Evolutionary conservation across 2,888 invertebrate species (phyloP).

Genomic region (Notodonta dromedarius): DNA sequence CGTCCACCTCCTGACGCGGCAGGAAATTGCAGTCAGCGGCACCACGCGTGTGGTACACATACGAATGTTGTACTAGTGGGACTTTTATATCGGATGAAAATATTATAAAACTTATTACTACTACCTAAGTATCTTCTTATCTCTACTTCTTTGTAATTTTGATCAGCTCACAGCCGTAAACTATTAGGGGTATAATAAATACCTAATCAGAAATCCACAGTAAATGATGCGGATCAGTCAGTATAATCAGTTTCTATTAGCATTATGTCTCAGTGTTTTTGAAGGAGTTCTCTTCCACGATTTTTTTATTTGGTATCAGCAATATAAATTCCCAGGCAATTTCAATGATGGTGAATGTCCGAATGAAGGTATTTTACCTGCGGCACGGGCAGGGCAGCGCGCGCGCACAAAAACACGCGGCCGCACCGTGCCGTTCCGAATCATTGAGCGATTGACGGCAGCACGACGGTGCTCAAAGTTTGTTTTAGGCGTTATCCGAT

Average conservation of each 20-base stretch:
- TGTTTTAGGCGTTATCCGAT: background rate
- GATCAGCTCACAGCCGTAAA: too few relatives aligned
- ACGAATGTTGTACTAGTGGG: background rate
- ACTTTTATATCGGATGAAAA: background rate
- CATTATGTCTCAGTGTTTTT: too few relatives aligned
- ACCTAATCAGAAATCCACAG: too few relatives aligned
- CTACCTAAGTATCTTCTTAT: too few relatives aligned
- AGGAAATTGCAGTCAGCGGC: slow-evolving; percentile 36
- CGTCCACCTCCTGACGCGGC: slow-evolving; percentile 18
- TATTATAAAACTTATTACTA: too few relatives aligned
- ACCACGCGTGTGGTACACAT: background rate
- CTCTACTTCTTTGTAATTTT: too few relatives aligned
- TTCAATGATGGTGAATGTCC: slow-evolving; percentile 12
- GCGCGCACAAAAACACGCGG: slow-evolving; percentile 19
- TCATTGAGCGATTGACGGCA: slow-evolving; percentile 62
- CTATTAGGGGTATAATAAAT: too few relatives aligned
- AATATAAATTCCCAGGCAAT: background rate
- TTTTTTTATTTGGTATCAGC: too few relatives aligned
- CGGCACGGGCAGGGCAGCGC: background rate
- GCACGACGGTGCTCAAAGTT: slow-evolving; percentile 38
- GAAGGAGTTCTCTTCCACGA: background rate
- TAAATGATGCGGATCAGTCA: too few relatives aligned
- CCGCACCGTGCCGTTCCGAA: slow-evolving; percentile 53
- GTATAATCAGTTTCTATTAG: too few relatives aligned
- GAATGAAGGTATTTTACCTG: slow-evolving; percentile 4